phyloP scores from a whole-genome alignment of 2,888 invertebrate species.

The Tillus elongatus region DNA sequence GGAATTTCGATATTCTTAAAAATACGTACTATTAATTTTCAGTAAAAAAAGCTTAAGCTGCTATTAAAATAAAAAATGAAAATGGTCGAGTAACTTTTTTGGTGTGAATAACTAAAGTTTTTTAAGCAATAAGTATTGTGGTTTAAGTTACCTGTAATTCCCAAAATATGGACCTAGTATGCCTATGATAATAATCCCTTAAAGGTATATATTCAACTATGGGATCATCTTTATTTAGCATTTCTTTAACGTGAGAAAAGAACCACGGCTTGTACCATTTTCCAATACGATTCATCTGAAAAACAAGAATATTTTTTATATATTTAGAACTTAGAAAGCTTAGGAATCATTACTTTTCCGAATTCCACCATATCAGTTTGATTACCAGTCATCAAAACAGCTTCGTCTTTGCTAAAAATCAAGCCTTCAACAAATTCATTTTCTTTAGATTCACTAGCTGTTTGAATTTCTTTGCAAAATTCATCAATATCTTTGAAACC shows the following conservation, averaged over 20 bases:
- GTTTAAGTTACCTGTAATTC: slow-evolving; percentile 60
- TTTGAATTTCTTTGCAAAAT: slow-evolving; percentile 35
- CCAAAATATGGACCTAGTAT: slow-evolving; percentile 75
- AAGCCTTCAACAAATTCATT: slow-evolving; percentile 72
- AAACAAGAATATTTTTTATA: too few relatives aligned
- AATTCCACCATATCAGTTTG: slow-evolving; percentile 54
- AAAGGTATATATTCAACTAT: slow-evolving; percentile 65
- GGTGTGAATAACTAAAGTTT: too few relatives aligned
- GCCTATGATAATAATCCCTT: slow-evolving; percentile 74
- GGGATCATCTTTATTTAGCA: slow-evolving; percentile 37
- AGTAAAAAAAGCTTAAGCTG: too few relatives aligned
- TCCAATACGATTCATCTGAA: slow-evolving; percentile 63
- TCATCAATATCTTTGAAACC: slow-evolving; percentile 51
- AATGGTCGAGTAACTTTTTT: too few relatives aligned
- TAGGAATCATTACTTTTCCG: slow-evolving; percentile 45
- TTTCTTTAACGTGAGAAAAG: slow-evolving; percentile 62
- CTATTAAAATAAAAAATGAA: too few relatives aligned
- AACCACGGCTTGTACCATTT: slow-evolving; percentile 79
- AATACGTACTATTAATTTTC: too few relatives aligned
- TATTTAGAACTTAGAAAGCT: too few relatives aligned
- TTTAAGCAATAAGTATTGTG: too few relatives aligned
- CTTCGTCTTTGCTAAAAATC: slow-evolving; percentile 53
- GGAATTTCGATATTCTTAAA: too few relatives aligned
- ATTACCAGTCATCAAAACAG: slow-evolving; percentile 68
- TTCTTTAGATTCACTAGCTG: slow-evolving; percentile 27